Evolutionary conservation across 2,797 vertebrate genomes (phyloP).

Genomic region (Phalanger gymnotis): DNA sequence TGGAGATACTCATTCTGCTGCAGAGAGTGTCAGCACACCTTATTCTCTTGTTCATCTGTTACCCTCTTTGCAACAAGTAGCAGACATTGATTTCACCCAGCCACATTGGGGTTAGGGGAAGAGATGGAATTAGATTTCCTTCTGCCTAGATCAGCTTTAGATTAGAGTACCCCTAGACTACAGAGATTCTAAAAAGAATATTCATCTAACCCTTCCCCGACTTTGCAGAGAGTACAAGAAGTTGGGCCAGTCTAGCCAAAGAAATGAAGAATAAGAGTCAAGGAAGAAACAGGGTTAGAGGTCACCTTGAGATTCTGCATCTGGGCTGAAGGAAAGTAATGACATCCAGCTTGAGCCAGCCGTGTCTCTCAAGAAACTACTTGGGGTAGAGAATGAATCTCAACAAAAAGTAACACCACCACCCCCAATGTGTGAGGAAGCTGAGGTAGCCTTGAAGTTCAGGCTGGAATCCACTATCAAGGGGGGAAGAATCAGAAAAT

Average conservation of each 20-base stretch:
- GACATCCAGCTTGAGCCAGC: not conserved
- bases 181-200: not conserved
- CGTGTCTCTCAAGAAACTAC: not conserved
- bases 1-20: not conserved
- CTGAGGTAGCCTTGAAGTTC: not conserved
- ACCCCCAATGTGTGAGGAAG: not conserved
- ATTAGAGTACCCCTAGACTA: not conserved
- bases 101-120: not conserved
- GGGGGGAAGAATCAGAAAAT: not conserved
- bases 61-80: not conserved
- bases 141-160: not conserved
- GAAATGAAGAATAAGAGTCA: not conserved
- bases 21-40: not conserved
- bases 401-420: not conserved
- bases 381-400: not conserved
- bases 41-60: not conserved
- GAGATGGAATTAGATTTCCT: not conserved
- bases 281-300: too few relatives aligned
- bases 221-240: not conserved
- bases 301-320: not conserved
- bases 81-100: not conserved
- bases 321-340: not conserved
- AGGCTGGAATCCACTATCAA: not conserved
- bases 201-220: not conserved
- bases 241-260: not conserved